Conservation (phyloP, 1,140 invertebrate genomes). For the Yoshiicerus persimilis region DNA sequence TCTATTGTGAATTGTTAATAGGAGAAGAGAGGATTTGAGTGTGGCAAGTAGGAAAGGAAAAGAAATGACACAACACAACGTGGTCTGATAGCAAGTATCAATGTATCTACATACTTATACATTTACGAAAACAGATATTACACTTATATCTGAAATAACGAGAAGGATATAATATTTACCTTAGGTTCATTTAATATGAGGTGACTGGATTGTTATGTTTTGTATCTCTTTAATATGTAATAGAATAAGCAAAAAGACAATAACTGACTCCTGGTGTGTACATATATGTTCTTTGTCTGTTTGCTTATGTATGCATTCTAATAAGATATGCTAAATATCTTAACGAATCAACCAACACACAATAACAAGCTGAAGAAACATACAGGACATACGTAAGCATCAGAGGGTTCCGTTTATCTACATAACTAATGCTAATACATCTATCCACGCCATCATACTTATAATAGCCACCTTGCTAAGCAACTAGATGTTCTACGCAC, state of each 20-base stretch:
- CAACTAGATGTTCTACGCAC: too few relatives aligned
- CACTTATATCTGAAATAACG: too few relatives aligned
- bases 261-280: constrained; percentile 14
- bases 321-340: constrained; percentile 23
- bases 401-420: neutral
- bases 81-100: neutral
- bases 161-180: too few relatives aligned
- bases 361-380: constrained; percentile 7
- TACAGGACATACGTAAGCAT: neutral
- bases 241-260: constrained; percentile 13
- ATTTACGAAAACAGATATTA: neutral
- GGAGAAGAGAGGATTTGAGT: neutral
- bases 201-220: neutral
- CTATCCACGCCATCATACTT: neutral
- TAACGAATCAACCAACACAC: constrained; percentile 12
- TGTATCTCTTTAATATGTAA: neutral
- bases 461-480: neutral
- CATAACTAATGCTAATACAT: neutral
- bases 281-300: constrained; percentile 12
- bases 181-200: neutral
- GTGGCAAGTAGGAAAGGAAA: neutral
- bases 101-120: neutral
- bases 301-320: constrained; percentile 17
- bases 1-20: constrained; percentile 10
- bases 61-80: constrained; percentile 1